Base-by-base conservation (phyloP, 2,888 invertebrate species). In the Oscheius sp. region DNA sequence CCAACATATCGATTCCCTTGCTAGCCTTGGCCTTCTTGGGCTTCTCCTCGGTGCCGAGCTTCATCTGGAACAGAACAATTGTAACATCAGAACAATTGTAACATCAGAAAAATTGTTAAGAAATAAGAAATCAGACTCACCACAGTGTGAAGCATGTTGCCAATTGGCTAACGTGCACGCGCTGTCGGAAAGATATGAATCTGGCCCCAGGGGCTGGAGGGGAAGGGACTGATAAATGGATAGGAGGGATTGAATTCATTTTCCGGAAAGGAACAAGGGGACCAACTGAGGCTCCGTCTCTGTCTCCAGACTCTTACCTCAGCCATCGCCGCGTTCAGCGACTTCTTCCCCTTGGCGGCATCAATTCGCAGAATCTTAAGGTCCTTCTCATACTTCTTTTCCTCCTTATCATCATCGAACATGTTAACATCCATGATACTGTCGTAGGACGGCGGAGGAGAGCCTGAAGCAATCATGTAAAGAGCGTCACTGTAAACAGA, bases 1-100 rank as follows among this genome's bases (percentile, higher is more conserved):
- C 82, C 50, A 89, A 76, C 76, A 89, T 72, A 63, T 84, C 83
- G 4, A 83, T 82, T 9, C 89, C 89, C 63, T 82, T 86, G 21
- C 74, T 73, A 72, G 80, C 83, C 73, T 77, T 76, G 55, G 59
- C 55, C 50, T 72, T 77, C 73, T 76, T 78, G 50, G 75, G 70
- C 32, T 48, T 33, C 32, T 62, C 73, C 58, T 37, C 73, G 72
- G 77, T 33, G 0, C 74, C 79, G 42, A 70, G 62, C 65, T 76
- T 74, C 81, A 82, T 75, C 76, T 83, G 60, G 47, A 80, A 80
- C 7, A 7, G 11, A 29, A 5, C 21, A 21, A 21, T 21, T 21
- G 21, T 21, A 21, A 21, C 21, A 21, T 21, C 21, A 21, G 21
- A 21, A 21, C 0, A 21, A 21, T 21, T 21, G 21, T 21, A 21